Base-by-base conservation (phyloP, 2,888 invertebrate species). In the Parasteatoda lunata region DNA sequence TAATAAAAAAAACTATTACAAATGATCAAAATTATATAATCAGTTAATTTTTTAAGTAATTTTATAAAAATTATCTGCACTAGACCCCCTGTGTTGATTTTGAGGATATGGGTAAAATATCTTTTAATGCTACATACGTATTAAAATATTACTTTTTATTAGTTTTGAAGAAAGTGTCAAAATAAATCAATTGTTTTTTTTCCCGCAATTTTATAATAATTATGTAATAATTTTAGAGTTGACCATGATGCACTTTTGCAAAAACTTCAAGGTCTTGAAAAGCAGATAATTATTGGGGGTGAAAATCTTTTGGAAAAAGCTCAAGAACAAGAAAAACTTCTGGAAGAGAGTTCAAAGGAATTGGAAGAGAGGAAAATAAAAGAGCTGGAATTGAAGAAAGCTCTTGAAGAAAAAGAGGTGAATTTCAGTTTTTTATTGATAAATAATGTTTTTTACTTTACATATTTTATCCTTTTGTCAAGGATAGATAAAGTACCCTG, bases 221-320 rank as follows among this genome's bases (percentile, higher is more conserved):
- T 66, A 15, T 77, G 3, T n/a, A n/a, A 68, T 2, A 8, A 47
- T 91, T 48, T 49, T 65, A 89, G 89, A 66, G 68, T 51, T 15
- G 89, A 89, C 91, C 97, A 97, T 91, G 95, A 96, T 89, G 95
- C 95, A 77, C 92, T 98, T 5, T 94, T 95, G 85, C 95, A 96
- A 87, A 98, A 98, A 91, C 94, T 99, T 83, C 94, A 95, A 89
- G 95, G 96, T 7, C 94, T 99, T 76, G 98, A 99, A 92, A 97
- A 97, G 89, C 98, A 98, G 92, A 97, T 99, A 81, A 94, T 99
- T 47, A 97, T 99, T 0, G 99, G 99, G 0, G 99, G 99, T 0
- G 99, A 98, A 93, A 99, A 99, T 93, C 94, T 99, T 7, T 93
- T 99, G 89, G 99, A 99, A 92, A 98, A 98, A 92, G 98, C 98